Percentiles rank a stretch among this genome's conserved stretches.
Evolutionary conservation across 2,113 vertebrate species (phyloP).

Genomic region (Dasyornis broadbenti): DNA sequence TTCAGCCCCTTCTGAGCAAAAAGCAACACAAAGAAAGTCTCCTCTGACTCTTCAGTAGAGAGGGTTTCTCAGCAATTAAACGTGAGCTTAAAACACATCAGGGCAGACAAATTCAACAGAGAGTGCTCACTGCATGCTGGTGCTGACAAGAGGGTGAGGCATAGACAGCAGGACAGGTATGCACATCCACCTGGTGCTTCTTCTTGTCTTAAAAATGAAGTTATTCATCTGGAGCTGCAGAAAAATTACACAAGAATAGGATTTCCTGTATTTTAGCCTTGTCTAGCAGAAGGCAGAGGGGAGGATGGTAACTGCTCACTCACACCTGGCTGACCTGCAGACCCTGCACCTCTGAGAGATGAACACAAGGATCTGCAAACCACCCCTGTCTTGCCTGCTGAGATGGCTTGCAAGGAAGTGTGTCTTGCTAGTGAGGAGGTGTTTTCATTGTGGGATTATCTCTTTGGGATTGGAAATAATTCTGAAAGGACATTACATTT

Average conservation of each 20-base stretch:
- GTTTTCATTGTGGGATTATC: background rate
- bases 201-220: background rate
- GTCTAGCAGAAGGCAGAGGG: background rate
- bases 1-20: constrained; percentile 57
- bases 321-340: background rate
- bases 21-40: constrained; percentile 30
- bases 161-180: background rate
- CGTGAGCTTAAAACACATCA: background rate
- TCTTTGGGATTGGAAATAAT: background rate
- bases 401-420: background rate
- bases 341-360: background rate
- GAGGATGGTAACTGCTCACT: background rate
- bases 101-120: background rate
- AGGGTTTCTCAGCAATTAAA: background rate
- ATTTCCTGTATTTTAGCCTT: background rate
- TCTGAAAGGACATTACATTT: background rate
- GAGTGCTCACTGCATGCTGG: background rate
- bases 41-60: background rate
- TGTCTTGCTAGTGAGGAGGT: background rate
- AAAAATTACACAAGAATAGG: too few species aligned
- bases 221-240: background rate
- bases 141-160: background rate
- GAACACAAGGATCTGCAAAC: background rate
- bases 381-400: background rate
- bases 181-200: background rate